Percentiles rank a stretch among this genome's conserved stretches.
phyloP scores from a whole-genome alignment of 1,140 invertebrate species.

The Nasonia vitripennis region DNA sequence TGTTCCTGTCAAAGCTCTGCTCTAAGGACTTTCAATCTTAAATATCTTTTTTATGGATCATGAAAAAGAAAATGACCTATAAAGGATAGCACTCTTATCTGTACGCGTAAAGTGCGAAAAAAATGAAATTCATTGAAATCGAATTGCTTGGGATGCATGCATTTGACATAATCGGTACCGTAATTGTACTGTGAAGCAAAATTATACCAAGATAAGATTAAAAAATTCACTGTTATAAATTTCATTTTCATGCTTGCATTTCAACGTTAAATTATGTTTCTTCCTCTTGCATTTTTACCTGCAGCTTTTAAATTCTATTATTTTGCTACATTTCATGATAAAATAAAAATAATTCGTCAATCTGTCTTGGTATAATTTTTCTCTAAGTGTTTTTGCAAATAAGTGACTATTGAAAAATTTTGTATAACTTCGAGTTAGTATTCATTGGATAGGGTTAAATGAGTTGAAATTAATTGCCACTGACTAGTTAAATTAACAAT shows the following conservation, averaged over 20 bases:
- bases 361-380: slow-evolving; percentile 43
- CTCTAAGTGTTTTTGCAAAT: slow-evolving; percentile 42
- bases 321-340: neutral
- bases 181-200: slow-evolving; percentile 47
- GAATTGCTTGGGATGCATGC: slow-evolving; percentile 37
- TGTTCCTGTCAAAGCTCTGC: slow-evolving; percentile 32
- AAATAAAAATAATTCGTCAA: slow-evolving; percentile 12
- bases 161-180: slow-evolving; percentile 46
- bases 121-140: slow-evolving; percentile 31
- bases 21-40: slow-evolving; percentile 28
- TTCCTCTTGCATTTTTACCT: neutral
- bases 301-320: neutral
- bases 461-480: slow-evolving; percentile 45
- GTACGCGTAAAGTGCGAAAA: slow-evolving; percentile 40
- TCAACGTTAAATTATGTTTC: neutral
- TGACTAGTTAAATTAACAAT: slow-evolving; percentile 39
- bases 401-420: slow-evolving; percentile 44
- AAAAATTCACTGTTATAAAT: neutral
- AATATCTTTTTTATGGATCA: slow-evolving; percentile 22
- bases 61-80: slow-evolving; percentile 18
- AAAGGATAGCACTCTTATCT: slow-evolving; percentile 32
- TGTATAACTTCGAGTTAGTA: slow-evolving; percentile 48
- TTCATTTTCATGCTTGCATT: neutral
- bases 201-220: slow-evolving; percentile 42
- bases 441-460: slow-evolving; percentile 43